Evolutionary conservation across 2,797 vertebrate genomes (phyloP), one percentile per base, ranked within the genome.

Genomic region (Pipistrellus pipistrellus): DNA sequence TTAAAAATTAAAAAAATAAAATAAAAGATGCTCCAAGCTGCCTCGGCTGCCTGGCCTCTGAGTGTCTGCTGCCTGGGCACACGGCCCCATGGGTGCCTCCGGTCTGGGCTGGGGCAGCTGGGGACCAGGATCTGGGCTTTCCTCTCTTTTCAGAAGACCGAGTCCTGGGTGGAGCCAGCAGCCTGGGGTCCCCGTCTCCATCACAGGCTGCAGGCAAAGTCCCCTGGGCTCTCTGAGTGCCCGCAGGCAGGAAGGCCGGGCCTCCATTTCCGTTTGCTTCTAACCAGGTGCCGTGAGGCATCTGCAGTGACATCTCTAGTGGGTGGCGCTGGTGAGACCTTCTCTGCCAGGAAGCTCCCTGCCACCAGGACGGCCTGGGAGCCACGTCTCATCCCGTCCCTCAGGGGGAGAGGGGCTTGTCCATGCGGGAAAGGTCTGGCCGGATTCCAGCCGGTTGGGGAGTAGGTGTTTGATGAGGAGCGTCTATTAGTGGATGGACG

Each of bases 281-380:
- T 25, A 12, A 30, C n/a, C 35, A n/a, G n/a, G n/a, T 59, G 8
- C 4, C 0, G 1, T 6, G 6, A 27, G n/a, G 12, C 4, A 0
- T n/a, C 12, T 9, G 23, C 3, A 0, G 32, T 1, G 6, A 32
- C 23, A 3, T 25, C 15, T 55, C 55, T 25, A 46, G 8, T 17
- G 20, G 8, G 15, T 23, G 1, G 18, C 68, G 48, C 68, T 17
- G 14, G 69, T 6, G 46, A 82, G 46, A 13, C 10, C 32, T 72
- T 48, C 75, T 88, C 69, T 18, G 30, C 23, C 55, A 21, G 44
- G 2, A 23, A 44, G 53, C 87, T 57, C 68, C 10, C 30, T 12
- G 35, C 35, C 23, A 5, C 35, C 48, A 35, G 32, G 21, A 17
- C 0, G 69, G 13, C 32, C 57, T 17, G 9, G 23, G 25, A 35